phyloP scores from a whole-genome alignment of 2,888 invertebrate species.

The Sceliomorpha sp. region DNA sequence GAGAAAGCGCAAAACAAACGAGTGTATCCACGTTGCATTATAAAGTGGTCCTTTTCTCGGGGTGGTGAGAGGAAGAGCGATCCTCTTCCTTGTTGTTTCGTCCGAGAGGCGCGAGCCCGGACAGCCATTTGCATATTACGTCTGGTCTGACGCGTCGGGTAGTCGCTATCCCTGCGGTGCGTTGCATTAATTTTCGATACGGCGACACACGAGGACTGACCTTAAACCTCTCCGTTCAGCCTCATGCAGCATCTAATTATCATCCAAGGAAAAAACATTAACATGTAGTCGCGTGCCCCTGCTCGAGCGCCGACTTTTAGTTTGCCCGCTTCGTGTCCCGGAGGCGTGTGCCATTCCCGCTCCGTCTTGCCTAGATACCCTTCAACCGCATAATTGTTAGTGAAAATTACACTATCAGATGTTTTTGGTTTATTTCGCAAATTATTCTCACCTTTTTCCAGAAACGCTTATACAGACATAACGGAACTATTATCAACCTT shows the following conservation, averaged over 20 bases:
- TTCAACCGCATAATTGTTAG: constrained; percentile 15
- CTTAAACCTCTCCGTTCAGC: constrained; percentile 71
- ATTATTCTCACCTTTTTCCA: constrained; percentile 20
- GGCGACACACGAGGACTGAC: constrained; percentile 64
- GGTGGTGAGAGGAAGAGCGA: constrained; percentile 57
- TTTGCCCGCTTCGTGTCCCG: constrained; percentile 15
- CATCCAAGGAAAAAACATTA: constrained; percentile 62
- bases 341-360: background rate
- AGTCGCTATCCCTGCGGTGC: constrained; percentile 68
- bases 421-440: constrained; percentile 10
- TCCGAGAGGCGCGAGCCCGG: constrained; percentile 64
- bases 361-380: background rate
- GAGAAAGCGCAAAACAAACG: constrained; percentile 54
- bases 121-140: constrained; percentile 77
- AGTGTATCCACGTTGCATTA: constrained; percentile 37
- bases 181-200: constrained; percentile 76
- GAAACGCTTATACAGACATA: constrained; percentile 13
- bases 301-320: constrained; percentile 30
- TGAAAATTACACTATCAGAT: background rate
- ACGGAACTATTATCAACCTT: constrained; percentile 7
- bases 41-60: constrained; percentile 59
- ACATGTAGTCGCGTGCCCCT: constrained; percentile 65
- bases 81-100: constrained; percentile 67
- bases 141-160: constrained; percentile 62
- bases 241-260: constrained; percentile 66